Evolutionary conservation across 2,797 vertebrate species (phyloP).

Genomic region (Carcharodon carcharias): DNA sequence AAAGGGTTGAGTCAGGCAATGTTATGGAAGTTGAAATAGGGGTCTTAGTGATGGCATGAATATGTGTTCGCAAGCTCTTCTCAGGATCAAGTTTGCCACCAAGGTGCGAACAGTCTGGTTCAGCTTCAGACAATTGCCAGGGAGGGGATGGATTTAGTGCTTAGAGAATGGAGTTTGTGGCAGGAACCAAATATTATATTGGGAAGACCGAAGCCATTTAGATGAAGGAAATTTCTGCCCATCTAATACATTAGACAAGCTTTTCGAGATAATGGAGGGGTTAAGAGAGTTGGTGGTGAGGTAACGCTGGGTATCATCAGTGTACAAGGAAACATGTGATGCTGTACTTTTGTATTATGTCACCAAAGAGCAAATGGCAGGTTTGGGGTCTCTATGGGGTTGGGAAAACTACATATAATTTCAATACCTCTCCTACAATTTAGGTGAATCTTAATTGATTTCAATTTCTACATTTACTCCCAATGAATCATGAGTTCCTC

Average conservation of each 20-base stretch:
- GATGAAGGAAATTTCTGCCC: neutral
- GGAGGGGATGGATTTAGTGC: too few species aligned
- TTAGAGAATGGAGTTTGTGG: too few species aligned
- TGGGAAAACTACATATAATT: neutral
- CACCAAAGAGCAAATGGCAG: neutral
- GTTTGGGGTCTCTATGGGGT: neutral
- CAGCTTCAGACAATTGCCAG: too few species aligned
- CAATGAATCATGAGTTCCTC: neutral
- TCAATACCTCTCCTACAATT: neutral
- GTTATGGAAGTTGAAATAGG: too few species aligned
- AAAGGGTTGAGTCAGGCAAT: too few species aligned
- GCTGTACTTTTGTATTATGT: neutral
- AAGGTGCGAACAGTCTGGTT: too few species aligned
- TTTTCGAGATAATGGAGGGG: neutral
- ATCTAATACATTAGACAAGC: neutral
- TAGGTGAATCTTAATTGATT: neutral
- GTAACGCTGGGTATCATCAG: neutral
- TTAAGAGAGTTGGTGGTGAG: neutral
- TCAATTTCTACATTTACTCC: neutral
- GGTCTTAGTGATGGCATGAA: too few species aligned
- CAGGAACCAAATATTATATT: too few species aligned
- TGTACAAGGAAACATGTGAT: neutral
- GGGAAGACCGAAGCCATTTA: neutral
- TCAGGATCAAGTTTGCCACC: too few species aligned
- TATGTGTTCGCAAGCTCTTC: too few species aligned